Evolutionary conservation across 2,797 vertebrate genomes (phyloP).

Genomic region (Micrastur ruficollis): DNA sequence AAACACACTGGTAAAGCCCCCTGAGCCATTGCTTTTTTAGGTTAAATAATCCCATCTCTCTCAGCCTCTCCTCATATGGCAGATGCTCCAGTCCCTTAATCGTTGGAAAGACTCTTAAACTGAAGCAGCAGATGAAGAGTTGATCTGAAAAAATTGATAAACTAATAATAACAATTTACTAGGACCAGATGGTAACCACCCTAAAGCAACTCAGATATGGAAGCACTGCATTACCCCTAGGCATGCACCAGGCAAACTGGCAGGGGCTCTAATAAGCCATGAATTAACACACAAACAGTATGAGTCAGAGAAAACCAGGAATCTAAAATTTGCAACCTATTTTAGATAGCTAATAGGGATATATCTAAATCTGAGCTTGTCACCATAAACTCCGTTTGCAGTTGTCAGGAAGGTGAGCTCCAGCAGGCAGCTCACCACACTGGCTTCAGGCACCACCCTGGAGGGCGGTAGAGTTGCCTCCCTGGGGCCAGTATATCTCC

Average conservation of each 20-base stretch:
- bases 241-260: background rate
- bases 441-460: background rate
- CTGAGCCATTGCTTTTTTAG: background rate
- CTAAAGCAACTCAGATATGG: background rate
- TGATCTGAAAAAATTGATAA: background rate
- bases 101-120: background rate
- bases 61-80: background rate
- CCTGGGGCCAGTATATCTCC: background rate
- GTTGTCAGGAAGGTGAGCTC: background rate
- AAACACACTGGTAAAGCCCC: background rate
- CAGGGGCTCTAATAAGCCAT: background rate
- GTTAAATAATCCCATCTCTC: background rate
- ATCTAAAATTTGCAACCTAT: too few relatives aligned
- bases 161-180: background rate
- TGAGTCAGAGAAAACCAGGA: background rate
- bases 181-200: background rate
- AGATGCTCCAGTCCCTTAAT: background rate
- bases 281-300: background rate
- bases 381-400: too few relatives aligned
- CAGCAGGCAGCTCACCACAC: too few relatives aligned
- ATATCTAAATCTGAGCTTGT: background rate
- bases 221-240: background rate
- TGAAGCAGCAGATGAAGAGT: background rate
- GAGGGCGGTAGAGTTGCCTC: background rate
- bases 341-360: background rate